phyloP scores from a whole-genome alignment of 2,113 vertebrate genomes.

The Nasalis larvatus region DNA sequence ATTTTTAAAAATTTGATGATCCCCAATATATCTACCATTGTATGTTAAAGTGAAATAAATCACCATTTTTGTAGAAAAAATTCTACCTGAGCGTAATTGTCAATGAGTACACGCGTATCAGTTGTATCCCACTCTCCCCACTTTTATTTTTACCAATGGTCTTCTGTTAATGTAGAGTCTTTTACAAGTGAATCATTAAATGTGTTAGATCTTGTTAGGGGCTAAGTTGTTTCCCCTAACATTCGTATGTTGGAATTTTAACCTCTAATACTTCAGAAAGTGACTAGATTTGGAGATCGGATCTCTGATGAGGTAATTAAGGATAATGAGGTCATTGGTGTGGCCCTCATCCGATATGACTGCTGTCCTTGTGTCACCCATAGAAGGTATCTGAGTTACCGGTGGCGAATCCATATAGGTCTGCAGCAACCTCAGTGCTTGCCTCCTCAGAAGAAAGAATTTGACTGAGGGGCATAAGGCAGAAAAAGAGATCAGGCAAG shows the following conservation, averaged over 20 bases:
- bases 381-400: too few species aligned
- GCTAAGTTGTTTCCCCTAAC: neutral
- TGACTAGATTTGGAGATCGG: neutral
- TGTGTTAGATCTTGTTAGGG: neutral
- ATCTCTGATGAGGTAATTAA: neutral
- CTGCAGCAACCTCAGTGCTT: too few species aligned
- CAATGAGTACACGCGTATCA: neutral
- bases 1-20: conserved; percentile 81
- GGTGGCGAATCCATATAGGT: too few species aligned
- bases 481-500: too few species aligned
- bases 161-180: neutral
- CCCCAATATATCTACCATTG: conserved; percentile 90
- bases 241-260: neutral
- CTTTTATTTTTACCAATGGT: neutral
- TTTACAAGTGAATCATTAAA: neutral
- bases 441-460: too few species aligned
- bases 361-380: neutral
- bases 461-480: too few species aligned
- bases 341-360: neutral
- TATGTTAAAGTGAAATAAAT: conserved; percentile 94
- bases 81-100: conserved; percentile 33
- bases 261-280: neutral
- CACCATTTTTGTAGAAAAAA: conserved; percentile 81
- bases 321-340: neutral
- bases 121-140: neutral